These are phyloP conservation scores for Gorsachius magnificus DNA, from an alignment of 2,797 vertebrate genomes.

Conservation along the genomic window DNA sequence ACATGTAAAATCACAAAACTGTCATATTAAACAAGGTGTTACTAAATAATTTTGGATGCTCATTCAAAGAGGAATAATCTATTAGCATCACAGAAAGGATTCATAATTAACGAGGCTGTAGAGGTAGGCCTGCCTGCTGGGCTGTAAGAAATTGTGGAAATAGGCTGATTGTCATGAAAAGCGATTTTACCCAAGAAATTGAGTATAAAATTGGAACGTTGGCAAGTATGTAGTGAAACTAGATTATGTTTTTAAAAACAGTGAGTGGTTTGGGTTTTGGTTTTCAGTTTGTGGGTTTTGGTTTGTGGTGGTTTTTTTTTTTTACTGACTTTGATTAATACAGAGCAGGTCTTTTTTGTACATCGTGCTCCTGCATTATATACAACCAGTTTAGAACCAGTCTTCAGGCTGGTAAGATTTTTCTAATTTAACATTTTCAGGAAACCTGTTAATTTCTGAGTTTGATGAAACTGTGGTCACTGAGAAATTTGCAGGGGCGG, in stretches of 20 bases:
- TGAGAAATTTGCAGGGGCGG: background rate
- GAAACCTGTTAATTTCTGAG: background rate
- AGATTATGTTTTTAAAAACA: background rate
- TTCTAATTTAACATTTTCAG: background rate
- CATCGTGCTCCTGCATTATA: background rate
- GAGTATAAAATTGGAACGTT: background rate
- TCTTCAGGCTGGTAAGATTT: background rate
- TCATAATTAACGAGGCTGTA: slow-evolving; percentile 36
- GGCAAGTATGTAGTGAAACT: background rate
- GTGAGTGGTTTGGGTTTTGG: background rate
- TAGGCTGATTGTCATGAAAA: slow-evolving; percentile 5
- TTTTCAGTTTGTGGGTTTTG: too few relatives aligned
- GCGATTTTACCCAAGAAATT: background rate
- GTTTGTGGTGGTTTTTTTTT: too few relatives aligned
- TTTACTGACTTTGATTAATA: background rate
- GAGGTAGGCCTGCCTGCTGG: slow-evolving; percentile 58
- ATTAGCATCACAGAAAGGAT: slow-evolving; percentile 23
- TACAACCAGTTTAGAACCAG: background rate
- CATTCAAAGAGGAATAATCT: slow-evolving; percentile 53
- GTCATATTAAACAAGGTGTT: slow-evolving; percentile 61
- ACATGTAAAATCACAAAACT: slow-evolving; percentile 19
- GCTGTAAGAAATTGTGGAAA: slow-evolving; percentile 53
- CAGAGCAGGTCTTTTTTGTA: background rate
- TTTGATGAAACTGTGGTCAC: background rate
- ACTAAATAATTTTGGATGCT: slow-evolving; percentile 59